phyloP scores from a whole-genome alignment of 1,140 invertebrate species.

The Phymastichus coffea region DNA sequence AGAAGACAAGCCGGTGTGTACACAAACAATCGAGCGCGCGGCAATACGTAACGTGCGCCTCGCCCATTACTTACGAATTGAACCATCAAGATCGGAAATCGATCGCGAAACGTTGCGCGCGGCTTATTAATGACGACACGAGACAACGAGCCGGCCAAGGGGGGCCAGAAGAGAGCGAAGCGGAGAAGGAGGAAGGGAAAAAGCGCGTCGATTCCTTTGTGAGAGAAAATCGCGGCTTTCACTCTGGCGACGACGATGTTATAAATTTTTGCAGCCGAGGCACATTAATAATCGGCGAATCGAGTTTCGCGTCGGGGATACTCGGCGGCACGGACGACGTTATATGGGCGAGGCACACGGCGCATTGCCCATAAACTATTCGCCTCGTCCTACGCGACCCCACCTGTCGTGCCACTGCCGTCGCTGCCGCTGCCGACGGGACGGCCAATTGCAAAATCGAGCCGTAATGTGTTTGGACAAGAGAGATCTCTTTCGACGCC shows the following conservation, averaged over 20 bases:
- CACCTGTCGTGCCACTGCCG: constrained; percentile 51
- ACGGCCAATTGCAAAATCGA: constrained; percentile 47
- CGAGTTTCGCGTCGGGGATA: constrained; percentile 19
- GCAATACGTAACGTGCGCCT: too few relatives aligned
- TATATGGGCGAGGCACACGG: constrained; percentile 48
- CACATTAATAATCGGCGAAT: constrained; percentile 25
- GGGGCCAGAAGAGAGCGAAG: too few relatives aligned
- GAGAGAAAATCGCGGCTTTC: constrained; percentile 22
- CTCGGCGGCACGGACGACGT: too few relatives aligned
- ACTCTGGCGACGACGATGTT: too few relatives aligned
- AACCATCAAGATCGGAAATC: background rate
- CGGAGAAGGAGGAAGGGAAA: too few relatives aligned
- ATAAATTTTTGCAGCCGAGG: constrained; percentile 1
- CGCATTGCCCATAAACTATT: constrained; percentile 49
- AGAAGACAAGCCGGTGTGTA: too few relatives aligned
- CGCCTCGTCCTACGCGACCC: constrained; percentile 52
- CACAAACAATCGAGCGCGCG: too few relatives aligned
- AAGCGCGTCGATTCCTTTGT: too few relatives aligned
- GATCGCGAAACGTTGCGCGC: constrained; percentile 7
- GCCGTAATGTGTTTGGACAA: too few relatives aligned
- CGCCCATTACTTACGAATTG: background rate
- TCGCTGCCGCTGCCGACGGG: too few relatives aligned
- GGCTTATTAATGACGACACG: constrained; percentile 9
- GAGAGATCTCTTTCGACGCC: too few relatives aligned
- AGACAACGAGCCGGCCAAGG: background rate